Evolutionary conservation across 2,113 vertebrate genomes (phyloP).

Genomic region (Pitta sordida): DNA sequence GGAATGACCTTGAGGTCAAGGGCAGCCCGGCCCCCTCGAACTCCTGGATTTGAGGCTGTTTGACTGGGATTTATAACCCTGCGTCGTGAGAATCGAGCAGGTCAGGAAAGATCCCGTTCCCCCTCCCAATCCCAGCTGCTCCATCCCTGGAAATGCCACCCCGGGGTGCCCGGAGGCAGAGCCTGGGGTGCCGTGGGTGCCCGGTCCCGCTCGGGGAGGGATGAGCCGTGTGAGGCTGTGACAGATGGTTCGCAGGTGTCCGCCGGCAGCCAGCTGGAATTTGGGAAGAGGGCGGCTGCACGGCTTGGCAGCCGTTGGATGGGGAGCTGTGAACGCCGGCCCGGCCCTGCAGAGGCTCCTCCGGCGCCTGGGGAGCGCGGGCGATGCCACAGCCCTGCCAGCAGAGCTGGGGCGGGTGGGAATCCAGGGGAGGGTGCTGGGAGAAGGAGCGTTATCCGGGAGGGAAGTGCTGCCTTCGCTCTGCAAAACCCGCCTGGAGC

Average conservation of each 20-base stretch:
- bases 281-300: not conserved
- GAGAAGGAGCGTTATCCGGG: not conserved
- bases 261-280: not conserved
- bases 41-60: not conserved
- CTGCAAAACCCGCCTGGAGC: not conserved
- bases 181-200: not conserved
- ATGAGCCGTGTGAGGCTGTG: not conserved
- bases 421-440: not conserved
- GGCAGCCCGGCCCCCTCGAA: not conserved
- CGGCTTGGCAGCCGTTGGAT: not conserved
- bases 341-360: not conserved
- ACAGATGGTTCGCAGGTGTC: slow-evolving; percentile 32
- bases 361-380: not conserved
- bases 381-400: not conserved
- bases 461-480: not conserved
- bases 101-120: not conserved
- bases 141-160: not conserved
- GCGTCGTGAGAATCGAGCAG: not conserved
- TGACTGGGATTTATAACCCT: not conserved
- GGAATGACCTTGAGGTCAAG: not conserved
- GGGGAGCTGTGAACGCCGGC: not conserved
- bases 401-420: not conserved
- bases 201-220: not conserved
- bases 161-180: not conserved
- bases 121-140: not conserved